Base-by-base conservation (phyloP, 2,113 vertebrate genomes). In the Bostrychus sinensis region DNA sequence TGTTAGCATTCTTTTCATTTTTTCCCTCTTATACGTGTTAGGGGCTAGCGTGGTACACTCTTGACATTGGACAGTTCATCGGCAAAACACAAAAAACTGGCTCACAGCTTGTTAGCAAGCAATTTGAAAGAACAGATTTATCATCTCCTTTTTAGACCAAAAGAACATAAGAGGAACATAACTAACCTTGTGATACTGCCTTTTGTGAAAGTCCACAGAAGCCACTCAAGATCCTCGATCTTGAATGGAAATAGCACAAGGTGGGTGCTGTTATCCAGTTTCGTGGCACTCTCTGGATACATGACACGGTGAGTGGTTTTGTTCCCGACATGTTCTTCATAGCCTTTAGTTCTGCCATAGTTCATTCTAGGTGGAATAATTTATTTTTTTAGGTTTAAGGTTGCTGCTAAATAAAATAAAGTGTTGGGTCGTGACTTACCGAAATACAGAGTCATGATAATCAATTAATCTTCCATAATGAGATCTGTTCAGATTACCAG, bases 381-480 rank as follows among this genome's bases (percentile, higher is more conserved):
- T 22, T 23, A 5, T 2, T 48, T 17, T 13, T 19, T 9, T 43
- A 7, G 17, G 1, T 43, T 4, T 5, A 19, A 43, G 2, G n/a
- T n/a, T 25, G n/a, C 1, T 2, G 13, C 2, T 14, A 45, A 13
- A 22, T 0, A 3, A 41, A 25, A 25, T 3, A 14, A 26, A 14
- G 14, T 2, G 1, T 3, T 9, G 95, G 91, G 70, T 95, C 88
- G 0, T 93, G 92, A 0, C 5, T 76, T 60, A 95, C 95, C 95
- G 91, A 25, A 96, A 86, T 57, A 96, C 89, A 0, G 94, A 91
- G 70, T 95, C 87, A 0, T 93, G 92, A 0, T 60, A 54, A 59
- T 96, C 93, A 1, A 96, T 96, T 0, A 92, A 86, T 0, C 57
- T 36, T n/a, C 95, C 94, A 0, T 95, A 95, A 0, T 54, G 70